Conservation (phyloP, 2,113 vertebrate genomes). For the Sapayoa aenigma region DNA sequence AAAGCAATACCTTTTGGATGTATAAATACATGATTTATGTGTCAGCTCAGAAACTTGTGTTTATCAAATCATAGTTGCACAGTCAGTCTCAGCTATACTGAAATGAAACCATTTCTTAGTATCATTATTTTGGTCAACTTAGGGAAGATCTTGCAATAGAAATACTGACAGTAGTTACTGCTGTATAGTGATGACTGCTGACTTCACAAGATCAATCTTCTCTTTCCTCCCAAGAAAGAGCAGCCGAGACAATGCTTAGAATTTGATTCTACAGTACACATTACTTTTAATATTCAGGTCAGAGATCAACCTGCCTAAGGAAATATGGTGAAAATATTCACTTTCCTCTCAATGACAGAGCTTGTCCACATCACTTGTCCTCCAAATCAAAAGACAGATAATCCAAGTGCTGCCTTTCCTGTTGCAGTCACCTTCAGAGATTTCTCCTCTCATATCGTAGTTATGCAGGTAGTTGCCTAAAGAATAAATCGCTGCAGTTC, state of each 20-base stretch:
- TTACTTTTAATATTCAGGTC: background rate
- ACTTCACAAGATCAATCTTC: background rate
- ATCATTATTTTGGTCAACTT: background rate
- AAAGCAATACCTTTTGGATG: background rate
- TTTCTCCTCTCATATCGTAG: background rate
- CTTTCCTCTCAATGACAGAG: background rate
- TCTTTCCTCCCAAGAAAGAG: background rate
- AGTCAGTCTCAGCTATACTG: background rate
- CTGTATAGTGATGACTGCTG: background rate
- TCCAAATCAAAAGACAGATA: background rate
- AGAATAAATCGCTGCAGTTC: background rate
- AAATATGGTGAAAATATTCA: background rate
- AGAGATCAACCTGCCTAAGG: background rate
- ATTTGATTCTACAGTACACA: background rate
- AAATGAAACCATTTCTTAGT: background rate
- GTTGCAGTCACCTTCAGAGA: background rate
- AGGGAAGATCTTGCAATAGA: background rate
- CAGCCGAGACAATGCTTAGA: background rate
- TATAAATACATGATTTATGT: background rate
- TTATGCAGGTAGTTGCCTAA: background rate
- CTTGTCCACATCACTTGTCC: background rate
- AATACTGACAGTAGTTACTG: background rate
- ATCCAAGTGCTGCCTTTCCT: background rate
- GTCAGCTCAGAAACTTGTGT: background rate
- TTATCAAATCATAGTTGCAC: background rate